These are phyloP conservation scores for Athalia rosae DNA, from an alignment of 2,888 invertebrate genomes.

Conservation along the genomic window DNA sequence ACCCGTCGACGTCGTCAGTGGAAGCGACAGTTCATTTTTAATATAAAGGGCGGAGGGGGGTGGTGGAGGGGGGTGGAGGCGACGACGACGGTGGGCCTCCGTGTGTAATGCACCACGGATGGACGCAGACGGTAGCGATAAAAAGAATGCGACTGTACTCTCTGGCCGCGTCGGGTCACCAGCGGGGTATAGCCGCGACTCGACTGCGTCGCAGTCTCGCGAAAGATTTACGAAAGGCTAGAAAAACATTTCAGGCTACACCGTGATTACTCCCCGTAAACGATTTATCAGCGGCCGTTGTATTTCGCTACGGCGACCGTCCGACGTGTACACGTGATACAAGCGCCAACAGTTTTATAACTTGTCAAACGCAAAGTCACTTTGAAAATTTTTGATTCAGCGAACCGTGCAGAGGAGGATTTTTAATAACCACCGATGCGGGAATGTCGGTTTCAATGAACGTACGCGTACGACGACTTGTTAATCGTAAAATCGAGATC, in stretches of 20 bases:
- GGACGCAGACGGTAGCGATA: constrained; percentile 42
- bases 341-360: no score
- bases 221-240: constrained; percentile 37
- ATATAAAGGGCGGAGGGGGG: no score
- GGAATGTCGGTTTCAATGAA: background rate
- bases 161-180: background rate
- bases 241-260: background rate
- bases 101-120: constrained; percentile 47
- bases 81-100: constrained; percentile 36
- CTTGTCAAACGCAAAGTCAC: background rate
- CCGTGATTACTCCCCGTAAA: no score
- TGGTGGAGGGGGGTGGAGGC: constrained; percentile 57
- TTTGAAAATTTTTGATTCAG: background rate
- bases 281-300: no score
- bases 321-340: background rate
- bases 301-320: background rate
- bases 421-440: background rate
- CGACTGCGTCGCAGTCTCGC: background rate
- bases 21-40: constrained; percentile 74
- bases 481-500: no score
- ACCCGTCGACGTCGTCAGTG: constrained; percentile 71
- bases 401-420: no score
- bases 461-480: background rate
- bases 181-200: constrained; percentile 21
- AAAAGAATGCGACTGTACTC: constrained; percentile 44